These are phyloP conservation scores for Microctonus aethiopoides DNA, from an alignment of 2,888 invertebrate genomes.

Conservation along the genomic window DNA sequence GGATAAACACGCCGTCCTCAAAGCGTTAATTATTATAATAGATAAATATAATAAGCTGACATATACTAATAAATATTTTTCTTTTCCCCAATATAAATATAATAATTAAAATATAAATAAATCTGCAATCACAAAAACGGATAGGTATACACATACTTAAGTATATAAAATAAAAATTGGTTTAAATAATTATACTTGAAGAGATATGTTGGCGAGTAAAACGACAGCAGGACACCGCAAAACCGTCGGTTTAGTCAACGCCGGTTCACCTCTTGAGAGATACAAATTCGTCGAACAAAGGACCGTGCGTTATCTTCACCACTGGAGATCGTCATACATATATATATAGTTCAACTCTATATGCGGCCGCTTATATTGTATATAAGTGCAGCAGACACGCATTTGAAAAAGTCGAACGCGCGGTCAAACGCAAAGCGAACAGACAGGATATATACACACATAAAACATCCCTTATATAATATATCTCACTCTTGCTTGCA, in stretches of 20 bases:
- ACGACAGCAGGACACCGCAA: slow-evolving; percentile 42
- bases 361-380: not conserved
- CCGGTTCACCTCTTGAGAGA: slow-evolving; percentile 52
- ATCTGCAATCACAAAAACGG: no score
- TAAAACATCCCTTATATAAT: not conserved
- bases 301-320: slow-evolving; percentile 57
- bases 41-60: no score
- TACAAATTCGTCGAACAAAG: slow-evolving; percentile 63
- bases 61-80: no score
- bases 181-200: not conserved
- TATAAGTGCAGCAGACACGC: not conserved
- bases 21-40: no score
- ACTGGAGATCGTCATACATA: slow-evolving; percentile 47
- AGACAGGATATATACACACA: not conserved
- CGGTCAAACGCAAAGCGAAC: not conserved
- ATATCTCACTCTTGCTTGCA: no score
- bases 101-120: no score
- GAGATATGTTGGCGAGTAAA: not conserved
- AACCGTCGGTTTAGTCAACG: slow-evolving; percentile 55
- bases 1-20: no score
- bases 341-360: not conserved
- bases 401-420: not conserved
- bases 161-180: no score
- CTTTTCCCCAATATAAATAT: no score
- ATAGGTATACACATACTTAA: no score